phyloP scores from a whole-genome alignment of 2,888 invertebrate species.

The Salpingus planirostris region DNA sequence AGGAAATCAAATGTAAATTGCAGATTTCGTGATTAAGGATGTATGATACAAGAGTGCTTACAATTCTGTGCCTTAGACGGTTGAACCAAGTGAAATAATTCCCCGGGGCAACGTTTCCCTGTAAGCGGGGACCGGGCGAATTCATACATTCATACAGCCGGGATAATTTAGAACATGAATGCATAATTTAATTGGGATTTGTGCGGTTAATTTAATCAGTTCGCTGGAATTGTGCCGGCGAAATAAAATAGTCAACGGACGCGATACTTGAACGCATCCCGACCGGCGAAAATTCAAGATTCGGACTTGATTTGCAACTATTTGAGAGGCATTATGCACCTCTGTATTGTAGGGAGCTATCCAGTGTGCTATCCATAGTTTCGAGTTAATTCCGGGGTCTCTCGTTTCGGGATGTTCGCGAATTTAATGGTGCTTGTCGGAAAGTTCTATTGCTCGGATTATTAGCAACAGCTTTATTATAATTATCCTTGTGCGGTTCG shows the following conservation, averaged over 20 bases:
- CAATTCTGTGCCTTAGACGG: slow-evolving; percentile 12
- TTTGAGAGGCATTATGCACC: not conserved
- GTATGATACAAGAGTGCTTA: slow-evolving; percentile 19
- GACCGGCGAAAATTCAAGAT: too few species aligned
- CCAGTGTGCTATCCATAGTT: not conserved
- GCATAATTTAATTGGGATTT: slow-evolving; percentile 29
- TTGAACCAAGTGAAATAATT: slow-evolving; percentile 23
- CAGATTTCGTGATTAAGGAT: slow-evolving; percentile 21
- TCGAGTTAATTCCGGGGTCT: not conserved
- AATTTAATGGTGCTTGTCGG: slow-evolving; percentile 1
- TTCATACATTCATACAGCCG: slow-evolving; percentile 22
- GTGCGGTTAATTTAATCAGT: slow-evolving; percentile 27
- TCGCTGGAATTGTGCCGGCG: slow-evolving; percentile 13
- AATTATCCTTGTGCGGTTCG: slow-evolving; percentile 1
- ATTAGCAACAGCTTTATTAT: slow-evolving; percentile 3
- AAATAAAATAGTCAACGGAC: slow-evolving; percentile 10
- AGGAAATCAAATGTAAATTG: slow-evolving; percentile 26
- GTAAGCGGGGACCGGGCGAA: slow-evolving; percentile 21
- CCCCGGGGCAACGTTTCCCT: slow-evolving; percentile 25
- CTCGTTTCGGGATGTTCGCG: slow-evolving; percentile 1
- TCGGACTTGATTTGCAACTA: not conserved
- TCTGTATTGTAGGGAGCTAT: not conserved
- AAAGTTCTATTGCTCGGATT: slow-evolving; percentile 2
- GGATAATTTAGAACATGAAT: slow-evolving; percentile 27
- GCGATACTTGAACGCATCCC: too few species aligned